phyloP scores from a whole-genome alignment of 2,888 invertebrate genomes.

The Drosophila prolongata region DNA sequence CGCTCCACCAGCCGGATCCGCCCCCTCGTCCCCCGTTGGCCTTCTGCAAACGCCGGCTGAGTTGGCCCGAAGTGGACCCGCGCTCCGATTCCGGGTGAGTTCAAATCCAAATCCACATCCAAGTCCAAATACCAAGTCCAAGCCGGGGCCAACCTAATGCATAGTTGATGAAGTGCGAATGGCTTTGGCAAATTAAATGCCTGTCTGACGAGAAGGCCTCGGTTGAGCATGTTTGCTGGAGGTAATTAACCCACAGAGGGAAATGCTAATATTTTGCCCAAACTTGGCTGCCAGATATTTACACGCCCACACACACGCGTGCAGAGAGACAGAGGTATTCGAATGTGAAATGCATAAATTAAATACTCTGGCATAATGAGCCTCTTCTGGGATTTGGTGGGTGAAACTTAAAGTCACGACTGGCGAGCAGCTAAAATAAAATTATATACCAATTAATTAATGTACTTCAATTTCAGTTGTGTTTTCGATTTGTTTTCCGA shows the following conservation, averaged over 20 bases:
- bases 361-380: constrained; percentile 38
- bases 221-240: constrained; percentile 41
- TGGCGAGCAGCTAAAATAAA: constrained; percentile 48
- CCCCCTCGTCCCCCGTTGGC: constrained; percentile 89
- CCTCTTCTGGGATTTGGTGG: constrained; percentile 18
- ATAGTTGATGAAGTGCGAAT: constrained; percentile 69
- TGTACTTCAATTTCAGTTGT: constrained; percentile 71
- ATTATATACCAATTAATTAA: constrained; percentile 77
- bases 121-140: not conserved
- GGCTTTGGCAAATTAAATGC: constrained; percentile 45
- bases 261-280: constrained; percentile 34
- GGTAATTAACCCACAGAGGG: constrained; percentile 57
- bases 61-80: constrained; percentile 94
- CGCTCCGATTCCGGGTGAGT: constrained; percentile 93
- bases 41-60: constrained; percentile 91
- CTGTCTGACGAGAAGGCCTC: constrained; percentile 20
- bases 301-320: constrained; percentile 11
- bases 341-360: constrained; percentile 64
- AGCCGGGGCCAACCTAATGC: constrained; percentile 36
- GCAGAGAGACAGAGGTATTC: constrained; percentile 22
- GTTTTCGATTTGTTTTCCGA: constrained; percentile 53
- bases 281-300: constrained; percentile 20
- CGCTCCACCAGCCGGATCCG: constrained; percentile 83
- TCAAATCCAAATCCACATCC: not conserved
- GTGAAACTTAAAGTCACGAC: constrained; percentile 11